These are phyloP conservation scores for Galerucella pusilla DNA, from an alignment of 2,888 invertebrate genomes.

Conservation along the genomic window DNA sequence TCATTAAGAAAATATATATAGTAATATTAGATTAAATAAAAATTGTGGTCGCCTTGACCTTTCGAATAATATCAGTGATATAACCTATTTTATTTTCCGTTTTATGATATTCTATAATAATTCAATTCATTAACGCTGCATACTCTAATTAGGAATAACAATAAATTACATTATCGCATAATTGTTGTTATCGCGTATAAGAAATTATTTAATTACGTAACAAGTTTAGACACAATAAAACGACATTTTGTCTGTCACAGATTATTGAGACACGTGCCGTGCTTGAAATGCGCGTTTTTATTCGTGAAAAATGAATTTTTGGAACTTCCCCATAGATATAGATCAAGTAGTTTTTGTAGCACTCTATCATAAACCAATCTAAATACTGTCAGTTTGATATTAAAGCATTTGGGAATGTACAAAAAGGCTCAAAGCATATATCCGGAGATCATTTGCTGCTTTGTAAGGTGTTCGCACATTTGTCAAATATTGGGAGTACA, in stretches of 20 bases:
- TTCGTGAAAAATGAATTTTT: background rate
- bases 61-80: background rate
- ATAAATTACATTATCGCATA: background rate
- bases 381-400: too few relatives aligned
- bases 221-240: constrained; percentile 5
- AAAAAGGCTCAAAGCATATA: too few relatives aligned
- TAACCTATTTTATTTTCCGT: constrained; percentile 15
- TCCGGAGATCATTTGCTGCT: too few relatives aligned
- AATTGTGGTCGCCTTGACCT: constrained; percentile 3
- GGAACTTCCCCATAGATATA: too few relatives aligned
- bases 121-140: constrained; percentile 10
- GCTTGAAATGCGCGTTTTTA: background rate
- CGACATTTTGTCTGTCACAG: constrained; percentile 5
- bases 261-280: background rate
- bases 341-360: too few relatives aligned
- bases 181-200: background rate
- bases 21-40: constrained; percentile 9
- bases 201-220: constrained; percentile 1
- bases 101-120: constrained; percentile 11
- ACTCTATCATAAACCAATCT: too few relatives aligned
- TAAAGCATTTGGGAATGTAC: too few relatives aligned
- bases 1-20: constrained; percentile 6
- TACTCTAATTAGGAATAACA: constrained; percentile 8
- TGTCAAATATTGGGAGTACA: too few relatives aligned
- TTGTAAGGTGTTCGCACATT: too few relatives aligned